Evolutionary conservation across 2,888 invertebrate species (phyloP).

Genomic region (Allygus modestus): DNA sequence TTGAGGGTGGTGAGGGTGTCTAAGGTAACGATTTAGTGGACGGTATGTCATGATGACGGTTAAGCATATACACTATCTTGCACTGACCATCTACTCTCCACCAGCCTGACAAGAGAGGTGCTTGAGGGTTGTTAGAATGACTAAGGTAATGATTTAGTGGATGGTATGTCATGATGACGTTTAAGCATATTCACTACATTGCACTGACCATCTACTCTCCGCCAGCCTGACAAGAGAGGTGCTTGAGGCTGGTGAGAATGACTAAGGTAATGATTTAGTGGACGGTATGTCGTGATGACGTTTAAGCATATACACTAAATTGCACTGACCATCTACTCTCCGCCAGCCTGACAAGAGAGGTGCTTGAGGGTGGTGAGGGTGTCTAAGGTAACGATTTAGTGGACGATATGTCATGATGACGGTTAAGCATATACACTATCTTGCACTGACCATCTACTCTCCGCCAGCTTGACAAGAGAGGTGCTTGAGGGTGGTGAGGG

Average conservation of each 20-base stretch:
- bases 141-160: too few species aligned
- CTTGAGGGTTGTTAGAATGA: too few species aligned
- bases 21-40: background rate
- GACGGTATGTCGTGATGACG: background rate
- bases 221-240: background rate
- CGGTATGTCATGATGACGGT: too few species aligned
- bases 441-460: background rate
- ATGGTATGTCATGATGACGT: background rate
- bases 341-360: background rate
- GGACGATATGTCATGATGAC: background rate
- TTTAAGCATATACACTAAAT: background rate
- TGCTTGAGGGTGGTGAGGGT: background rate
- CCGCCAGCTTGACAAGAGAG: background rate
- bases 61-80: too few species aligned
- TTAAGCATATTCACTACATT: background rate
- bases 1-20: too few species aligned
- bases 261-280: background rate
- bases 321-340: background rate
- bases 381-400: background rate
- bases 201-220: background rate
- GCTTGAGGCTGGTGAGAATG: background rate
- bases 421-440: background rate
- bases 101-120: too few species aligned
- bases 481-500: background rate
- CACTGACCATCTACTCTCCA: too few species aligned